A percentile compares a stretch with the other conserved stretches of the same genome.
Conservation (phyloP, 2,797 vertebrate species). For the Salarias fasciatus region DNA sequence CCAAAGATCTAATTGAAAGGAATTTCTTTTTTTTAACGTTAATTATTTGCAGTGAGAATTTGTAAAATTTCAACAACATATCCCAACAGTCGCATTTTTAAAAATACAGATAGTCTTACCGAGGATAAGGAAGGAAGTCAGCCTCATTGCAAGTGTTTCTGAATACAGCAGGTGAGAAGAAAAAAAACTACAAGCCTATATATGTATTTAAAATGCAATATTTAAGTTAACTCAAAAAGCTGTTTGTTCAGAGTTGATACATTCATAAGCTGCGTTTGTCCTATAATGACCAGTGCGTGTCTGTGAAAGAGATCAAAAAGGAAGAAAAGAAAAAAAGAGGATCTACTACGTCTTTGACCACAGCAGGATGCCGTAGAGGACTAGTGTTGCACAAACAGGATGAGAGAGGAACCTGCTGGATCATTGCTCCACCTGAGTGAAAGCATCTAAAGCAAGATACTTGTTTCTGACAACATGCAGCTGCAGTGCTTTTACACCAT, state of each 20-base stretch:
- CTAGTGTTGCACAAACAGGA: constrained; percentile 52
- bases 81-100: too few species aligned
- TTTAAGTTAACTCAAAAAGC: too few species aligned
- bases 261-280: too few species aligned
- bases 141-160: constrained; percentile 46
- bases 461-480: not conserved
- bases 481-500: not conserved
- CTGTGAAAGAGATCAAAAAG: too few species aligned
- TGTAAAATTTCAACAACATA: too few species aligned
- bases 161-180: constrained; percentile 3
- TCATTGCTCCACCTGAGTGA: constrained; percentile 27
- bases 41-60: too few species aligned
- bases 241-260: too few species aligned
- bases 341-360: constrained; percentile 22
- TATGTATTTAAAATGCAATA: too few species aligned
- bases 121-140: constrained; percentile 35
- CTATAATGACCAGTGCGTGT: too few species aligned
- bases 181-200: not conserved
- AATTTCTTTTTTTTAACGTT: too few species aligned
- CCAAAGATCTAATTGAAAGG: too few species aligned
- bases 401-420: constrained; percentile 39
- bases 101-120: constrained; percentile 54
- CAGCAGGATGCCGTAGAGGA: constrained; percentile 56
- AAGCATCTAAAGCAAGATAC: not conserved
- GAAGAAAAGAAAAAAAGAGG: too few species aligned